Base-by-base conservation (phyloP, 1,140 invertebrate species). In the Procambarus clarkii region DNA sequence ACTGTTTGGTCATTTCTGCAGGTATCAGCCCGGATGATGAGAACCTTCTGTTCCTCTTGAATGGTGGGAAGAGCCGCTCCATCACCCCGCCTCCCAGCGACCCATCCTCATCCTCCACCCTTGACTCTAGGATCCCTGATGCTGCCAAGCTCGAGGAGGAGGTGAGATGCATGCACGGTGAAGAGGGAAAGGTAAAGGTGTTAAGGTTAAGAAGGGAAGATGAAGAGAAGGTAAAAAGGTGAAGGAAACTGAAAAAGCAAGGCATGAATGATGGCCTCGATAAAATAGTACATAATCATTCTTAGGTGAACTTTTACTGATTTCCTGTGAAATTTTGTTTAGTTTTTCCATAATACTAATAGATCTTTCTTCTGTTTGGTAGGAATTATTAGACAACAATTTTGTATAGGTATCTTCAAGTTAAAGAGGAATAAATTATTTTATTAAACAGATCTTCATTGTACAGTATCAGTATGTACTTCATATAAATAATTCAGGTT, bases 121-220 rank as follows among this genome's bases (percentile, higher is more conserved):
- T 79, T 21, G 91, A 92, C 60, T 92, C 91, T 2, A 58, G 91
- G 44, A 69, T 86, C 8, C 77, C 86, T 3, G 91, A 92, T 50
- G 76, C 80, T 18, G 86, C 82, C 34, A 92, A 92, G 34, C 58
- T 92, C 3, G 91, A 92, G 81, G 91, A 92, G 69, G 91, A 92
- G 87, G 91, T 92, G 69, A 76, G 89, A 7, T 13, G 18, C 64
- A 69, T 69, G 15, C 2, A 18, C 2, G 4, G 21, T 69, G 64
- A 69, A 21, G 21, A 18, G 18, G 4, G 21, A 18, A 69, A 69
- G 21, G 64, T 18, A 69, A 21, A 9, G 54, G 15, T 58, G 15
- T 69, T 8, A 69, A 54, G 54, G 15, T 15, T 9, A 58, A 8
- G 64, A 69, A n/a, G 64, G 13, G 64, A 69, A 69, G 64, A 18